Percentiles rank a stretch among this genome's conserved stretches.
These are phyloP conservation scores for Champsocephalus esox DNA, from an alignment of 2,797 vertebrate species.

Conservation along the genomic window DNA sequence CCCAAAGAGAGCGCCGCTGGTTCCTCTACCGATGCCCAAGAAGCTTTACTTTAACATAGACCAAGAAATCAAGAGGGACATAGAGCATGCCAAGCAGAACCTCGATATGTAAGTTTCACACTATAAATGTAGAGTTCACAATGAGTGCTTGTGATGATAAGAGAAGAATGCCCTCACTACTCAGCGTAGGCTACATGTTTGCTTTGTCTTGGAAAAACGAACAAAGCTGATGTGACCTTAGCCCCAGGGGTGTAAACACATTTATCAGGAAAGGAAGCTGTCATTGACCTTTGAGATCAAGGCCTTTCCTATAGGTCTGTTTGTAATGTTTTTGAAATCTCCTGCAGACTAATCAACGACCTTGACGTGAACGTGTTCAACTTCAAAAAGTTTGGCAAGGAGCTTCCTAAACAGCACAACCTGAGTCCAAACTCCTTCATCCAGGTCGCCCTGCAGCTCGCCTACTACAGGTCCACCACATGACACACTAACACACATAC, in stretches of 20 bases:
- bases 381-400: constrained; percentile 87
- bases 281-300: not conserved
- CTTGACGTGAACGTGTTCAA: constrained; percentile 89
- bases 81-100: constrained; percentile 89
- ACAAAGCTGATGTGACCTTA: constrained; percentile 11
- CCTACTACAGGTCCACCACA: constrained; percentile 81
- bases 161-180: constrained; percentile 14
- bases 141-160: not conserved
- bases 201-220: constrained; percentile 18
- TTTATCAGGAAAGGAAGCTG: constrained; percentile 34
- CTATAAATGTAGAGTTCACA: not conserved
- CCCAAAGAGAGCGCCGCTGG: constrained; percentile 80
- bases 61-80: constrained; percentile 87
- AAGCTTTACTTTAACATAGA: constrained; percentile 91
- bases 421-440: constrained; percentile 88
- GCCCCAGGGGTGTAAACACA: constrained; percentile 39
- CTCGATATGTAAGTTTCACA: constrained; percentile 85
- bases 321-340: not conserved
- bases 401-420: constrained; percentile 82
- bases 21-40: constrained; percentile 86
- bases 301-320: not conserved
- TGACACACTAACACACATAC: not conserved
- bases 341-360: constrained; percentile 87
- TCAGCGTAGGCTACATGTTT: constrained; percentile 29
- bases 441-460: constrained; percentile 87